phyloP scores from a whole-genome alignment of 2,113 vertebrate species.

The Tinamus guttatus region DNA sequence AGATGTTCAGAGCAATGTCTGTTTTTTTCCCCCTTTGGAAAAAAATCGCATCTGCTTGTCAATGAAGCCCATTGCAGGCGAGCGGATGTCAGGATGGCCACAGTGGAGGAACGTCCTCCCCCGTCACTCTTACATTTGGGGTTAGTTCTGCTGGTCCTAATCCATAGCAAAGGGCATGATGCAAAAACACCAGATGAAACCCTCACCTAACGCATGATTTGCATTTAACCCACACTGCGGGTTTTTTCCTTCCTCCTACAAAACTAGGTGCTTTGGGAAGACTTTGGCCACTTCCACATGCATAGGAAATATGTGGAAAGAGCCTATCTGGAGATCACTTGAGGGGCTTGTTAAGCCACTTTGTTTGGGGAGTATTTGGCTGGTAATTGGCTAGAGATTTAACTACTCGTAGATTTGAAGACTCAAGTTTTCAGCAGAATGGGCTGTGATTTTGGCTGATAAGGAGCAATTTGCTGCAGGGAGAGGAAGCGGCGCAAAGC shows the following conservation, averaged over 20 bases:
- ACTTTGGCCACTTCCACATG: neutral
- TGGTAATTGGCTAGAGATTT: neutral
- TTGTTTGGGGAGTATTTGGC: neutral
- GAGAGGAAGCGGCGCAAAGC: neutral
- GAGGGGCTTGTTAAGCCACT: neutral
- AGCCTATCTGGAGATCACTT: neutral
- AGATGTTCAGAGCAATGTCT: neutral
- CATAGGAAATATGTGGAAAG: neutral
- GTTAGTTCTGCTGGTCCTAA: neutral
- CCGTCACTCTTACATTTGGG: accelerated
- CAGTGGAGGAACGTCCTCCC: too few relatives aligned
- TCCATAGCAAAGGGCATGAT: accelerated
- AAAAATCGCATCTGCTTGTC: neutral
- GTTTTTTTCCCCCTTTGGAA: neutral
- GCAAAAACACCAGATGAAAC: neutral
- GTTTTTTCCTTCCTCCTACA: neutral
- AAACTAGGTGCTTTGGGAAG: neutral
- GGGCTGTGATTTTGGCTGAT: constrained; percentile 20
- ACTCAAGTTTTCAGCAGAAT: neutral
- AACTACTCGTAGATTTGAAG: neutral
- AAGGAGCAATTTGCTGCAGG: constrained; percentile 16
- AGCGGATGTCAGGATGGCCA: neutral
- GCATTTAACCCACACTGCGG: neutral
- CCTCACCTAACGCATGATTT: neutral
- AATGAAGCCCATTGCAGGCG: accelerated